A percentile compares a stretch with the other conserved stretches of the same genome.
Conservation (phyloP, 2,113 vertebrate species). For the Gnathonemus echidnorhynchus region DNA sequence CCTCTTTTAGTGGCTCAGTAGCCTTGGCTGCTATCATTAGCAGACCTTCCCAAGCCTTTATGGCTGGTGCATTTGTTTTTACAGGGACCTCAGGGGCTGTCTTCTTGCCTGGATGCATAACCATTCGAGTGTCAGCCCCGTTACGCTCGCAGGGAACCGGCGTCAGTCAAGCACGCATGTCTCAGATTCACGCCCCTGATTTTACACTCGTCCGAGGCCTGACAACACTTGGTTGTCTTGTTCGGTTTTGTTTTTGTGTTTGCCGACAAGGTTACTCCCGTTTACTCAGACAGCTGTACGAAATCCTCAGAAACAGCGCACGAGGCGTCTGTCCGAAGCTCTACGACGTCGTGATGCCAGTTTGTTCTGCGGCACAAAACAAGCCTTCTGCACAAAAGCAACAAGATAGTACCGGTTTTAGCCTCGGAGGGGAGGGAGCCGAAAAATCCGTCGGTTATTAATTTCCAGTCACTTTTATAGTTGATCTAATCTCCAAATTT, state of each 20-base stretch:
- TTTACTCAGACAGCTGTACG: neutral
- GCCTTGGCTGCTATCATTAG: neutral
- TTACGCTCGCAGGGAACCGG: neutral
- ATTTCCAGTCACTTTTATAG: neutral
- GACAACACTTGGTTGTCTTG: neutral
- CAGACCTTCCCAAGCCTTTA: neutral
- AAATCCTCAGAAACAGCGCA: neutral
- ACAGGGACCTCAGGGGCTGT: neutral
- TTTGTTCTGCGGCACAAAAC: neutral
- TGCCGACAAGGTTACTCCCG: neutral
- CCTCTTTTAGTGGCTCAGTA: neutral
- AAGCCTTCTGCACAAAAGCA: neutral
- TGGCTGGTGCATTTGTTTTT: neutral
- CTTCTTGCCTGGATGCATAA: neutral
- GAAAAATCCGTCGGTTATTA: conserved; percentile 1
- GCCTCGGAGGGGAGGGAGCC: neutral
- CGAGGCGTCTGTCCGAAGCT: neutral
- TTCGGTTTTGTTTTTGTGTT: neutral
- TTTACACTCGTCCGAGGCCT: neutral
- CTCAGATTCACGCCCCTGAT: neutral
- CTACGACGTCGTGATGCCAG: neutral
- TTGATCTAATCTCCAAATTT: conserved; percentile 2
- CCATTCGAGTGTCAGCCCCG: neutral
- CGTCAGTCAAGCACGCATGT: neutral
- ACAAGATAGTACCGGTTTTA: conserved; percentile 5